Evolutionary conservation across 2,797 vertebrate species (phyloP).

Genomic region (Phoxinus dragarum): DNA sequence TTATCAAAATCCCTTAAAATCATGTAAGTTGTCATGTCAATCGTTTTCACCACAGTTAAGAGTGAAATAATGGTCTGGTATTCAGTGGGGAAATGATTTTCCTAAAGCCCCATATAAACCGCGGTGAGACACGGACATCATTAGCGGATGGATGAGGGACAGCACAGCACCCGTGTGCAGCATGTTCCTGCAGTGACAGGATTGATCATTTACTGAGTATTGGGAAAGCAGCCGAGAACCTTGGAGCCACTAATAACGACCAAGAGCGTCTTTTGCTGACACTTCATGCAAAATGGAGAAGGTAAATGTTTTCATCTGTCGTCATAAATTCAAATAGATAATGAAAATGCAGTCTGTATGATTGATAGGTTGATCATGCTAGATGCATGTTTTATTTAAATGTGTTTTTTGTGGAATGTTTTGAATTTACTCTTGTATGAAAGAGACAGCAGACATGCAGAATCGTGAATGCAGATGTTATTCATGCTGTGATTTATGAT

Average conservation of each 20-base stretch:
- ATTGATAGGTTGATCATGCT: neutral
- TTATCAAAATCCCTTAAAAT: neutral
- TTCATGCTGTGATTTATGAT: neutral
- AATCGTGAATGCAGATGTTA: neutral
- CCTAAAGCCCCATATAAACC: neutral
- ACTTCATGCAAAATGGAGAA: slow-evolving; percentile 44
- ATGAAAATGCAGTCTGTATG: neutral
- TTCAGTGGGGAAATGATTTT: neutral
- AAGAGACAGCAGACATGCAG: neutral
- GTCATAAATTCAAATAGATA: neutral
- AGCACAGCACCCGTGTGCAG: slow-evolving; percentile 63
- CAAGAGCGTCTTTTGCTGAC: neutral
- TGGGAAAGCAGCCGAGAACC: slow-evolving; percentile 52
- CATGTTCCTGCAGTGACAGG: slow-evolving; percentile 64
- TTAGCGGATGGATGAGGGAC: neutral
- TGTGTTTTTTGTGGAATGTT: neutral
- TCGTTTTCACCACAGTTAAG: neutral
- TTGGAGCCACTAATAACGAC: slow-evolving; percentile 25
- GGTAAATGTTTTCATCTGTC: slow-evolving; percentile 23
- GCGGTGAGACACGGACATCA: neutral
- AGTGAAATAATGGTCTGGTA: neutral
- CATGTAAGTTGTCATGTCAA: neutral
- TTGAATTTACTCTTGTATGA: neutral
- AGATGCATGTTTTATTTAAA: neutral
- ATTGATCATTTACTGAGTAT: slow-evolving; percentile 63